Evolutionary conservation across 2,797 vertebrate species (phyloP), one percentile per base, ranked within the genome.

Genomic region (Salmo trutta): DNA sequence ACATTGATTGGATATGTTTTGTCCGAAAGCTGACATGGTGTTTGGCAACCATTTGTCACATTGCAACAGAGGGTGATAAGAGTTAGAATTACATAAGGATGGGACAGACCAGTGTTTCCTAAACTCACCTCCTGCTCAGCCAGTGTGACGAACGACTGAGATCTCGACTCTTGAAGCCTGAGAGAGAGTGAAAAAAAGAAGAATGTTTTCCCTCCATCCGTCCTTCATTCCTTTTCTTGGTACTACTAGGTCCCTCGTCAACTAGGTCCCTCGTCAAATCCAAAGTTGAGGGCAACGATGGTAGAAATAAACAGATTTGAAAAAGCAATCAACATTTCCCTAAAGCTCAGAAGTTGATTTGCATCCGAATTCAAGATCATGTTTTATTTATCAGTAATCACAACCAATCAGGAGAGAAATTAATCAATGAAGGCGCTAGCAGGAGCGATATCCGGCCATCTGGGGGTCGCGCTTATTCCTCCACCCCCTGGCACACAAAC

Each of bases 311-410:
- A 94, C 91, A 94, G 88, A 95, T 94, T 93, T 93, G 91, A 89
- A 93, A 95, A 97, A 94, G 94, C 86, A 93, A 94, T 93, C 94
- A 94, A 94, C 93, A 94, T 88, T 90, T 90, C 92, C 91, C 92
- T 81, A 88, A 91, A 91, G 79, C 92, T 89, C 86, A 83, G 91
- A 90, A 90, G 90, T 85, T 88, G 92, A 95, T 95, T 93, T 95
- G 92, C 94, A 96, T 95, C 93, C 93, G 93, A 93, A 94, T 88
- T 89, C 78, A 86, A 94, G 94, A 94, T 91, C 88, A 85, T 94
- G 94, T 94, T 96, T 95, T 94, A 96, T 96, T 97, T 96, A 95
- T 96, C 94, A 94, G 94, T 95, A 90, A 92, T 94, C 93, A 95
- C 94, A 94, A 96, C 95, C 95, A 95, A 96, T 97, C 94, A 95